Conservation (phyloP, 2,113 vertebrate genomes). For the Synodontis membranacea region DNA sequence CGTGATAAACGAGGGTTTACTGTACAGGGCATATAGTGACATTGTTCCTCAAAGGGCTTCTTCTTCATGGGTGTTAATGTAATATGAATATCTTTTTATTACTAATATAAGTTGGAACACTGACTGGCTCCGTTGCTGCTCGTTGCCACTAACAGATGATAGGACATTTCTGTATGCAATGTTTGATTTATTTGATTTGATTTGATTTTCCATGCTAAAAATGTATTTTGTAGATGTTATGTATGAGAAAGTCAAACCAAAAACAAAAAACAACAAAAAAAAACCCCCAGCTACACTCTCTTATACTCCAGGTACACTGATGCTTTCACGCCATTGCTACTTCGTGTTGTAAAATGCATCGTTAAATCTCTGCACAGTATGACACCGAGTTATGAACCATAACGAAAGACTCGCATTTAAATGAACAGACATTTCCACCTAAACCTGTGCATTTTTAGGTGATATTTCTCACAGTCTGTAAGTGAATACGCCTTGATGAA, state of each 20-base stretch:
- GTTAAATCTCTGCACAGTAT: neutral
- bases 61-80: neutral
- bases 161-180: neutral
- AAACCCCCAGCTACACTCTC: neutral
- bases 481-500: neutral
- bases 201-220: neutral
- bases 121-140: neutral
- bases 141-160: neutral
- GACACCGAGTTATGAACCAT: neutral
- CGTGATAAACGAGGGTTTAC: too few relatives aligned
- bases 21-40: too few relatives aligned
- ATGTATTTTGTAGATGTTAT: neutral
- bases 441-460: neutral
- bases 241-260: too few relatives aligned
- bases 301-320: too few relatives aligned
- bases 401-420: neutral
- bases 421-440: neutral
- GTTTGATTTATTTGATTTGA: neutral
- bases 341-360: neutral
- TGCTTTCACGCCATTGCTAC: neutral
- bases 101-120: neutral
- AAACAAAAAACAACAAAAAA: too few relatives aligned
- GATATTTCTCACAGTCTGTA: neutral
- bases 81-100: neutral
- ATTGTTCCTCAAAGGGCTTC: neutral